Base-by-base conservation (phyloP, 2,113 vertebrate species). In the Oenanthe melanoleuca region DNA sequence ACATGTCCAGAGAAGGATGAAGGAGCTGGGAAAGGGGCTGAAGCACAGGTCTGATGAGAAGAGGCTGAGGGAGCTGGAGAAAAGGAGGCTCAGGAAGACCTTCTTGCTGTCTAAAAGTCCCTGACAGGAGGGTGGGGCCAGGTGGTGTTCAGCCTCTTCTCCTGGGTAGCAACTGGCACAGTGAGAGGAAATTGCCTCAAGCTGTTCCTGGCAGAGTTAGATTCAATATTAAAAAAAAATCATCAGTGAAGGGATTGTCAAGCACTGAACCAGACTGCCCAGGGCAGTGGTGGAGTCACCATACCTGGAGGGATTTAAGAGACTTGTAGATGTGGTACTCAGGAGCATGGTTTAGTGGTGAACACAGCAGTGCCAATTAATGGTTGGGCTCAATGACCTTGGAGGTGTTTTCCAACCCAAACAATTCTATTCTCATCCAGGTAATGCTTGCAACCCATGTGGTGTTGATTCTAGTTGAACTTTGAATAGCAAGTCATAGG, bases 391-490 rank as follows among this genome's bases (percentile, higher is more conserved):
- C 2, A 0, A 9, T 73, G 81, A 25, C 29, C 49, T 28, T 11
- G n/a, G 8, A 44, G 47, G 19, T 33, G 31, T 86, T 80, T 86
- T 74, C 55, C 69, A 56, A 5, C 13, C 16, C 28, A 49, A 67
- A 55, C 8, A 47, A 25, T 61, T 69, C 40, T 44, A 0, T 74
- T 55, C 24, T 74, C 72, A 77, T 97, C 95, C 97, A 97, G 56
- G 21, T 90, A 94, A 94, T 95, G 72, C 47, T 95, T 96, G 70
- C 79, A 89, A 66, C 78, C 56, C 10, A 29, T 26, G 65, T 94
- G 91, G 83, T 96, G 49, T 96, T 88, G 89, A 81, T 96, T 92
- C 84, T 91, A 42, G 89, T 85, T 95, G 93, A 86, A 94, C 89
- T 75, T 80, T 33, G 44, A 89, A 42, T 81, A 82, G 42, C 11